Evolutionary conservation across 2,113 vertebrate species (phyloP).

Genomic region (Sorex araneus): DNA sequence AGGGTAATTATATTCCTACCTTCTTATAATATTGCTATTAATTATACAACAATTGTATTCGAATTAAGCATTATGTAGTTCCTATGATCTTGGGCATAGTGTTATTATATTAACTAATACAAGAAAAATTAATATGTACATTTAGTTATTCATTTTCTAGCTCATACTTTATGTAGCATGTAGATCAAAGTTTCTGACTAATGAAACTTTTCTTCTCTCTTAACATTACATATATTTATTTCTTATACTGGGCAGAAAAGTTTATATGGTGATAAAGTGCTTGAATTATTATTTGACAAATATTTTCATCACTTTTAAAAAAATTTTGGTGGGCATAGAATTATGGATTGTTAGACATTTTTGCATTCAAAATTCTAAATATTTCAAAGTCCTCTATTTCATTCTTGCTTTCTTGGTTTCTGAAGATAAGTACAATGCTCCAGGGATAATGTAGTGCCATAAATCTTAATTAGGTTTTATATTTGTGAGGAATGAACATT

Average conservation of each 20-base stretch:
- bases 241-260: neutral
- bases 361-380: neutral
- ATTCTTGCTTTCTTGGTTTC: conserved; percentile 5
- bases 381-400: neutral
- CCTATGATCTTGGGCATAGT: no score
- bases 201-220: neutral
- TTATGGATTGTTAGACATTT: neutral
- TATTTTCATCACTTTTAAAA: neutral
- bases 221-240: conserved; percentile 3
- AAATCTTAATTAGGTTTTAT: no score
- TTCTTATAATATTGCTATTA: no score
- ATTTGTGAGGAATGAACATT: no score
- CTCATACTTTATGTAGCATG: neutral
- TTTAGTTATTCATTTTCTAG: neutral
- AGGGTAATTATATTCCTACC: no score
- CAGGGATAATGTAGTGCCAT: no score
- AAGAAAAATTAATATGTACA: no score
- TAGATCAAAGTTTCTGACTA: neutral
- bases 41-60: no score
- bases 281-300: neutral
- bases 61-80: no score
- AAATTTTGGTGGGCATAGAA: neutral
- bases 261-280: neutral
- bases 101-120: no score
- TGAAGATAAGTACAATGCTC: neutral